Percentiles rank a stretch among this genome's conserved stretches.
Evolutionary conservation across 2,888 invertebrate species (phyloP).

Genomic region (Merodon equestris): DNA sequence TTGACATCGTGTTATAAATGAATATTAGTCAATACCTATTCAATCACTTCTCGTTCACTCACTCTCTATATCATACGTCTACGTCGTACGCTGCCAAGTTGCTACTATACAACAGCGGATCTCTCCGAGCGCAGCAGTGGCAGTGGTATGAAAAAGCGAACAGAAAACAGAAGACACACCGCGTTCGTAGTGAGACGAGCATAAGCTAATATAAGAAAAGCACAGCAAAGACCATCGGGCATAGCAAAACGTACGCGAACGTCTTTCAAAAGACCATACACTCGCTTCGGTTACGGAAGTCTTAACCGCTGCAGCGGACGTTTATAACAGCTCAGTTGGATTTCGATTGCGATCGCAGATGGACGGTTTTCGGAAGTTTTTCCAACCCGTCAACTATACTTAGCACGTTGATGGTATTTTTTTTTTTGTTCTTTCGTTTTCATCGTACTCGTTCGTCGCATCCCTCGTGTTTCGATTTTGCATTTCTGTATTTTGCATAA

Average conservation of each 20-base stretch:
- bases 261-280: conserved; percentile 59
- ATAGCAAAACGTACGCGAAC: conserved; percentile 38
- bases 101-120: conserved; percentile 27
- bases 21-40: conserved; percentile 28
- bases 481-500: conserved; percentile 27
- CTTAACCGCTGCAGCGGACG: conserved; percentile 64
- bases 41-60: conserved; percentile 43
- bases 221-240: conserved; percentile 34
- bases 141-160: conserved; percentile 28
- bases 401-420: conserved; percentile 7
- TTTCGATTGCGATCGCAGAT: conserved; percentile 70
- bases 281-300: conserved; percentile 63
- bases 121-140: conserved; percentile 14
- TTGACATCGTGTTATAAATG: conserved; percentile 17
- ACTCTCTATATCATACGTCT: conserved; percentile 49
- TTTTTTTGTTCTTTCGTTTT: no score
- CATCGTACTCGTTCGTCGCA: no score
- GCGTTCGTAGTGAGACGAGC: no score
- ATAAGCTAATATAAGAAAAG: conserved; percentile 65
- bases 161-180: conserved; percentile 58
- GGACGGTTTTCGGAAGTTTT: conserved; percentile 58
- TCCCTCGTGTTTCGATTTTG: neutral
- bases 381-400: conserved; percentile 7
- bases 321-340: conserved; percentile 70
- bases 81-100: conserved; percentile 12